Evolutionary conservation across 1,140 invertebrate genomes (phyloP).

Genomic region (Drosophila albomicans): DNA sequence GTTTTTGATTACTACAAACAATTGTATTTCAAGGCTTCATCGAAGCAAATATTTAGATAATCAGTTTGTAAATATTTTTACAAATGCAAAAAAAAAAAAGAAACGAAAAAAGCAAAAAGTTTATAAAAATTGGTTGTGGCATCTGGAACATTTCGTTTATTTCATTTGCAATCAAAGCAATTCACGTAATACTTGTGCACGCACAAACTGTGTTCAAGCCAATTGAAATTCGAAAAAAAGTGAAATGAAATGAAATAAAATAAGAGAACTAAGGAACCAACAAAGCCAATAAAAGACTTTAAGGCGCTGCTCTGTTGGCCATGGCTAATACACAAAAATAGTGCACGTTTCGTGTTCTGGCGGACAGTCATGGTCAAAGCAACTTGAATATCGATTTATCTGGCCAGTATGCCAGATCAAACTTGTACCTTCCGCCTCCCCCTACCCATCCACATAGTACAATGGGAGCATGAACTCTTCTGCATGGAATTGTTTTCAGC

Average conservation of each 20-base stretch:
- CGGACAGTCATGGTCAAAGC: conserved; percentile 72
- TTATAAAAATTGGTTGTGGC: conserved; percentile 73
- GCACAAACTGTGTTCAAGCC: conserved; percentile 27
- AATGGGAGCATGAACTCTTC: conserved; percentile 29
- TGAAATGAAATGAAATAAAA: no score
- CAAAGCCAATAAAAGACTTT: conserved; percentile 60
- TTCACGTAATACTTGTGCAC: conserved; percentile 42
- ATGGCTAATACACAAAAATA: conserved; percentile 57
- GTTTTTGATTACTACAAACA: conserved; percentile 25
- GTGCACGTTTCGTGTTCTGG: conserved; percentile 1
- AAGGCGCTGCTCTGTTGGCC: conserved; percentile 50
- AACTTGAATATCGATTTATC: conserved; percentile 79
- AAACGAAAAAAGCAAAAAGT: conserved; percentile 50
- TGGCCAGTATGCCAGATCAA: conserved; percentile 49
- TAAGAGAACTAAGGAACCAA: conserved; percentile 26
- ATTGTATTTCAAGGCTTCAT: conserved; percentile 24
- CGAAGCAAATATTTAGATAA: conserved; percentile 75
- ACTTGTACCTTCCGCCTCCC: conserved; percentile 19
- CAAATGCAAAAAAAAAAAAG: conserved; percentile 41
- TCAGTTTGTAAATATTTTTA: conserved; percentile 79
- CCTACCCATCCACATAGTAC: background rate
- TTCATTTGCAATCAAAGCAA: conserved; percentile 81
- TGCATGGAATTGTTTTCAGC: conserved; percentile 63
- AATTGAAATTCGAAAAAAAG: conserved; percentile 40
- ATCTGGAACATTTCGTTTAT: conserved; percentile 81